Evolutionary conservation across 2,888 invertebrate genomes (phyloP).

Genomic region (Stenichneumon culpator): DNA sequence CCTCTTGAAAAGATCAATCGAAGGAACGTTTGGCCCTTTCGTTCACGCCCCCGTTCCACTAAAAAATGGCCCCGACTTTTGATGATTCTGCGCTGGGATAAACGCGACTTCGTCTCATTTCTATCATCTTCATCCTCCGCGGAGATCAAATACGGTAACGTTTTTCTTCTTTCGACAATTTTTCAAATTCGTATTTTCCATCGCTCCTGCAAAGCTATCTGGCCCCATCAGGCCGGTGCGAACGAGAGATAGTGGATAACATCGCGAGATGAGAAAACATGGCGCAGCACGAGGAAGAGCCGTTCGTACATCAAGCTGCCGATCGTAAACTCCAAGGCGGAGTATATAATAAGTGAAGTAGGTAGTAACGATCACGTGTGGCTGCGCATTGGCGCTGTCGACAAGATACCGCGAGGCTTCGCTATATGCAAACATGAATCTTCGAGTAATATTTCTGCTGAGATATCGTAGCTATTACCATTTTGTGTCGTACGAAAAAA

Average conservation of each 20-base stretch:
- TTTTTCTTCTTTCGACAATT: background rate
- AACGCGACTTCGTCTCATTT: background rate
- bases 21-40: constrained; percentile 41
- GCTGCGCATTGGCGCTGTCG: constrained; percentile 4
- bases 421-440: background rate
- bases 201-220: background rate
- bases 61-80: constrained; percentile 23
- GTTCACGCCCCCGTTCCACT: constrained; percentile 57
- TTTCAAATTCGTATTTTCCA: background rate
- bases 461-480: background rate
- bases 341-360: constrained; percentile 18
- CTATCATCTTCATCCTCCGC: background rate
- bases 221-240: background rate
- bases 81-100: constrained; percentile 7
- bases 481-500: background rate
- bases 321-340: constrained; percentile 16
- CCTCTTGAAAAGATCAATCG: constrained; percentile 46
- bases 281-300: background rate
- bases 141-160: background rate
- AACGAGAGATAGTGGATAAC: background rate
- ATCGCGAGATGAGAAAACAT: constrained; percentile 12
- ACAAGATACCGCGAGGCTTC: background rate
- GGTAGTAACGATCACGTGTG: background rate
- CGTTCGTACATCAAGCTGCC: constrained; percentile 11
- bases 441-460: background rate